Conservation (phyloP, 2,888 invertebrate species). For the Ashinkailepas kermadecensis region DNA sequence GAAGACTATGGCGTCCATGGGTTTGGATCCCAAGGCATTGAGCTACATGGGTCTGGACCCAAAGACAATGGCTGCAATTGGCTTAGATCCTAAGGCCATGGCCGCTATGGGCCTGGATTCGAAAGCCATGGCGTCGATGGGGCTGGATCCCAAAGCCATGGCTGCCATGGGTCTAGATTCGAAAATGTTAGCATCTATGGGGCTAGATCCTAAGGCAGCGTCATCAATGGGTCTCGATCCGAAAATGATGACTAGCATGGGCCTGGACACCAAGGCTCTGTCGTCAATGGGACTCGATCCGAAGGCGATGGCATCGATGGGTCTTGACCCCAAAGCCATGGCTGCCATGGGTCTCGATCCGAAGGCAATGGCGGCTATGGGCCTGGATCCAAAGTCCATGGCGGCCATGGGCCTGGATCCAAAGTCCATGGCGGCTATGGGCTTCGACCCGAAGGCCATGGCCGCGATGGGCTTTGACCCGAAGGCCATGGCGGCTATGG, state of each 20-base stretch:
- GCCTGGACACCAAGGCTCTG: conserved; percentile 19
- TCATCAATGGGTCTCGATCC: conserved; percentile 22
- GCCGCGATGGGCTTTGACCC: conserved; percentile 38
- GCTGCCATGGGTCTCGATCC: conserved; percentile 27
- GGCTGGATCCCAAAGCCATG: conserved; percentile 33
- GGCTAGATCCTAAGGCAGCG: conserved; percentile 26
- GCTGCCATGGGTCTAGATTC: conserved; percentile 32
- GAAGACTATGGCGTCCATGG: conserved; percentile 25
- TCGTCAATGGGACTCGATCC: conserved; percentile 22
- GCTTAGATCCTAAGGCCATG: conserved; percentile 25
- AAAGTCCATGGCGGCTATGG: conserved; percentile 28
- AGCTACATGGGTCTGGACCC: conserved; percentile 25
- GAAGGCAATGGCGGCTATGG: conserved; percentile 18
- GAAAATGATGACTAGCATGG: conserved; percentile 23
- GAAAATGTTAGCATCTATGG: conserved; percentile 30
- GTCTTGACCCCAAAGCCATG: conserved; percentile 26
- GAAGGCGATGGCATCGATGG: conserved; percentile 24
- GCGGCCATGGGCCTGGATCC: conserved; percentile 31
- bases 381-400: conserved; percentile 33
- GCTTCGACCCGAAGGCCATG: conserved; percentile 31
- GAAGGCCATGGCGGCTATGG: conserved; percentile 26
- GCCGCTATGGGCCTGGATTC: conserved; percentile 22
- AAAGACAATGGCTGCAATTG: conserved; percentile 6
- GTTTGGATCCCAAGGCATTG: conserved; percentile 27
- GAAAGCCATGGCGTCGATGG: conserved; percentile 23